Conservation (phyloP, 2,888 invertebrate genomes). For the Chironomus tentans region DNA sequence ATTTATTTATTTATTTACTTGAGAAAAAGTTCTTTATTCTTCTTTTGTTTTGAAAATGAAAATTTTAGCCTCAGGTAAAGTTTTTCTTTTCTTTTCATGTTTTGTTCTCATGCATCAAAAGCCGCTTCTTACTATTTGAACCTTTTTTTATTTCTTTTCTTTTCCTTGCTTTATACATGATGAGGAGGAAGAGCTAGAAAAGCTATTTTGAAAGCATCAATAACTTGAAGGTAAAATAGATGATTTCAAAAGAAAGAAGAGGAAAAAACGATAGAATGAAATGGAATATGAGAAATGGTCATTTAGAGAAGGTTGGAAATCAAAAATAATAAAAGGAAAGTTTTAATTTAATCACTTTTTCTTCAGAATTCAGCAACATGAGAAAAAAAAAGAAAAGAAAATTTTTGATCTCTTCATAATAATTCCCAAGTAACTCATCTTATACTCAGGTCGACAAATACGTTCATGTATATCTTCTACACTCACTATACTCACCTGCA, state of each 20-base stretch:
- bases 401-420: background rate
- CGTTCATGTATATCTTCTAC: background rate
- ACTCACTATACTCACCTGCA: background rate
- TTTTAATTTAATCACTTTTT: conserved; percentile 6
- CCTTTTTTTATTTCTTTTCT: background rate
- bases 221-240: background rate
- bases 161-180: background rate
- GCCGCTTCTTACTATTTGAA: background rate
- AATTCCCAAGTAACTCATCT: background rate
- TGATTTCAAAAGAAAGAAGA: background rate
- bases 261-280: too few relatives aligned
- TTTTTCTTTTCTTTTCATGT: background rate
- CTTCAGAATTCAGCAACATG: background rate
- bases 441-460: too few relatives aligned
- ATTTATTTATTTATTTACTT: background rate
- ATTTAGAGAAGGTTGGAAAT: background rate
- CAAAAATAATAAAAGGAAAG: background rate
- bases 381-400: background rate
- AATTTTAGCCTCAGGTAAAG: background rate
- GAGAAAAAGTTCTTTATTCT: background rate
- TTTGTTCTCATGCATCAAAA: background rate
- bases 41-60: background rate
- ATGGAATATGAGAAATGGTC: background rate
- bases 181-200: background rate
- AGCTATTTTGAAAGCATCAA: background rate